Conservation (phyloP, 2,888 invertebrate species). For the Argynnis bischoffii region DNA sequence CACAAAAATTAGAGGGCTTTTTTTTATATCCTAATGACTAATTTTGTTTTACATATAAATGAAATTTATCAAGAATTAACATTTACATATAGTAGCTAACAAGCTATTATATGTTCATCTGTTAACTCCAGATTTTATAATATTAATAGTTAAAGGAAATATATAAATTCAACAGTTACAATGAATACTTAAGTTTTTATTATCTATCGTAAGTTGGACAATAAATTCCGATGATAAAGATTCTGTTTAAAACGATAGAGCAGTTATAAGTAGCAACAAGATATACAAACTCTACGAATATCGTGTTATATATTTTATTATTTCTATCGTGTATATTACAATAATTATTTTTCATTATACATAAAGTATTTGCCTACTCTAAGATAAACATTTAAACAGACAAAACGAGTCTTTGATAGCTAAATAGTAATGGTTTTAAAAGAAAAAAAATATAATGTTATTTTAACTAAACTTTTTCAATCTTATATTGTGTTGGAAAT, state of each 20-base stretch:
- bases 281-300: conserved; percentile 40
- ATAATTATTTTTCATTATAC: conserved; percentile 33
- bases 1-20: conserved; percentile 40
- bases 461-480: neutral
- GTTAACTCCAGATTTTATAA: conserved; percentile 11
- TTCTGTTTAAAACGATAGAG: conserved; percentile 31
- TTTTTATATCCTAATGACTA: conserved; percentile 38
- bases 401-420: conserved; percentile 29
- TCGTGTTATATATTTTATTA: conserved; percentile 37
- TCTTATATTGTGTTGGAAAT: neutral
- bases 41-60: conserved; percentile 31
- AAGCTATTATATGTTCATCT: conserved; percentile 13
- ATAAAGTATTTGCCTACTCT: conserved; percentile 36
- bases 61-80: conserved; percentile 18
- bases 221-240: conserved; percentile 27
- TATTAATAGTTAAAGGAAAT: conserved; percentile 29
- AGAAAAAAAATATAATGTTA: neutral
- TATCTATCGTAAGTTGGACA: conserved; percentile 30
- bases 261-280: conserved; percentile 38
- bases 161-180: conserved; percentile 26
- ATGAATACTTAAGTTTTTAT: conserved; percentile 22
- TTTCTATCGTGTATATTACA: conserved; percentile 35
- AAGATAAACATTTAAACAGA: conserved; percentile 36
- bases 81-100: conserved; percentile 7
- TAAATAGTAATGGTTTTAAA: conserved; percentile 9